phyloP scores from a whole-genome alignment of 2,888 invertebrate species.

The Neocrepidodera transversa region DNA sequence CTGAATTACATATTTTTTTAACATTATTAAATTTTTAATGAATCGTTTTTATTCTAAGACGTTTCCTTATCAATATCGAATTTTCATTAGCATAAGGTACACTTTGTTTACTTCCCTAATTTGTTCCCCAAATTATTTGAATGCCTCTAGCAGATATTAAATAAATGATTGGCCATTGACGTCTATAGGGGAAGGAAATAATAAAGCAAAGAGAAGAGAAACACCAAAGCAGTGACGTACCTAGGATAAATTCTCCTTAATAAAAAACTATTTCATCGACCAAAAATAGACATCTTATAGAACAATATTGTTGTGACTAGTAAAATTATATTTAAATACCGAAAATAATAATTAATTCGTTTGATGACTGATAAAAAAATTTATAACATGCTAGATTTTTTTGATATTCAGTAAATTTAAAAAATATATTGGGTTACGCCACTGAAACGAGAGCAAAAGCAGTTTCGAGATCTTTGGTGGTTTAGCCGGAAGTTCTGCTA shows the following conservation, averaged over 20 bases:
- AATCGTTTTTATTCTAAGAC: neutral
- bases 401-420: too few relatives aligned
- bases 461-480: constrained; percentile 49
- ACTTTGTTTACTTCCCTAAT: constrained; percentile 33
- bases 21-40: too few relatives aligned
- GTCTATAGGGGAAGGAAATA: constrained; percentile 39
- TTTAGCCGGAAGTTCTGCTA: constrained; percentile 49
- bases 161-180: constrained; percentile 40
- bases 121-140: constrained; percentile 36
- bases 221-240: neutral
- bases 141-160: constrained; percentile 38
- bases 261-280: too few relatives aligned
- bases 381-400: too few relatives aligned
- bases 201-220: neutral
- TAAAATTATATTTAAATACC: too few relatives aligned
- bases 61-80: constrained; percentile 7
- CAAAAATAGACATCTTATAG: too few relatives aligned
- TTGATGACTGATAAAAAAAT: too few relatives aligned
- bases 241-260: neutral
- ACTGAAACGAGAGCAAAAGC: constrained; percentile 39
- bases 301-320: too few relatives aligned
- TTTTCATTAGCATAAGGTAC: constrained; percentile 32
- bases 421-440: too few relatives aligned
- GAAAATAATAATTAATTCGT: too few relatives aligned
- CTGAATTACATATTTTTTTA: too few relatives aligned